Conservation (phyloP, 2,113 vertebrate genomes). For the Laterallus jamaicensis region DNA sequence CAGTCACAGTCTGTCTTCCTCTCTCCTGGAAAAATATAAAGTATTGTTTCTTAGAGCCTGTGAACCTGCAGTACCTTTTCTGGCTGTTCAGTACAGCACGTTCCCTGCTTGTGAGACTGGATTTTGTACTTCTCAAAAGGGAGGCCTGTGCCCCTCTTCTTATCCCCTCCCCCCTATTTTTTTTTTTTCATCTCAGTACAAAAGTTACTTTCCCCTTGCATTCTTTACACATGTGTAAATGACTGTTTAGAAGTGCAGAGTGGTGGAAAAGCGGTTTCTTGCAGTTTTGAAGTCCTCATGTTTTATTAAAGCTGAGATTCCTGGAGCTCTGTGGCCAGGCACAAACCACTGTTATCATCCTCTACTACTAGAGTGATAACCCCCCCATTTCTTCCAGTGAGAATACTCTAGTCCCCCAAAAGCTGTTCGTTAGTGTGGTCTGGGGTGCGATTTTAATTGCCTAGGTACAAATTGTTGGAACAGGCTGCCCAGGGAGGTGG, state of each 20-base stretch:
- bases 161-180: accelerated
- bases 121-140: conserved; percentile 11
- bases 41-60: background rate
- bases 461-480: no score
- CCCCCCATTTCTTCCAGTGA: background rate
- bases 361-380: background rate
- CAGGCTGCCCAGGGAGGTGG: no score
- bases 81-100: background rate
- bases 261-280: background rate
- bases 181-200: background rate
- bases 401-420: background rate
- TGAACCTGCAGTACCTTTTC: background rate
- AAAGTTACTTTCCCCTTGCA: conserved; percentile 7
- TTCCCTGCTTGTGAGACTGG: background rate
- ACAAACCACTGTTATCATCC: background rate
- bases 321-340: background rate
- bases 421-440: background rate
- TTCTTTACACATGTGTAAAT: conserved; percentile 1
- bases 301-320: conserved; percentile 30
- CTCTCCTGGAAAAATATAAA: background rate
- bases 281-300: background rate
- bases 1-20: background rate
- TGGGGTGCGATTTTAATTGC: background rate
- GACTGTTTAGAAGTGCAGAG: conserved; percentile 25
- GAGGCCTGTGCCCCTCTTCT: background rate